Percentiles rank a stretch among this genome's conserved stretches.
Conservation (phyloP, 2,113 vertebrate genomes). For the Brachirus orientalis region DNA sequence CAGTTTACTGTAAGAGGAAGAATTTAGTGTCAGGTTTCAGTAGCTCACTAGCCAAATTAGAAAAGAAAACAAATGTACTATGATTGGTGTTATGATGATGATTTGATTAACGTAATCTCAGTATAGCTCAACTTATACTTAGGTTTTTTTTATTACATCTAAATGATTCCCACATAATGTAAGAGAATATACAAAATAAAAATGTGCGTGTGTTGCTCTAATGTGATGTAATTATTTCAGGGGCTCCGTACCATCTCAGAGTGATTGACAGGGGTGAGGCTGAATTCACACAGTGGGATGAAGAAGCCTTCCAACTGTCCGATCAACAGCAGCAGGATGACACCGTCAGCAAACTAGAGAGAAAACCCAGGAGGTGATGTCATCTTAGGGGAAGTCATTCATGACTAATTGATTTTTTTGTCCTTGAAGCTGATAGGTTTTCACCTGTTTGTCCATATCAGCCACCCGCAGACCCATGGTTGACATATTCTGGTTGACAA, state of each 20-base stretch:
- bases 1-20: constrained; percentile 26
- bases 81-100: too few relatives aligned
- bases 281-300: constrained; percentile 87
- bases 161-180: too few relatives aligned
- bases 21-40: constrained; percentile 10
- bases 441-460: constrained; percentile 88
- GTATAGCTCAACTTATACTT: too few relatives aligned
- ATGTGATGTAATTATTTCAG: constrained; percentile 3
- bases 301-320: constrained; percentile 94
- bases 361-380: constrained; percentile 17
- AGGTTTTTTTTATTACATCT: too few relatives aligned
- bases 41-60: too few relatives aligned
- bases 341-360: constrained; percentile 92
- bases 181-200: too few relatives aligned
- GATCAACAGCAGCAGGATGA: constrained; percentile 91
- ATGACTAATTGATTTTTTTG: neutral
- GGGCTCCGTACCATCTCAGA: constrained; percentile 85
- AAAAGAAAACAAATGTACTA: too few relatives aligned
- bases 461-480: constrained; percentile 86
- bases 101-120: neutral
- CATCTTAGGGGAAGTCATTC: constrained; percentile 4
- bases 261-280: constrained; percentile 83
- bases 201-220: neutral
- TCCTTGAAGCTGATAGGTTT: neutral
- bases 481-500: constrained; percentile 87